Conservation (phyloP, 2,797 vertebrate species). For the Notoglanidium macrostoma region DNA sequence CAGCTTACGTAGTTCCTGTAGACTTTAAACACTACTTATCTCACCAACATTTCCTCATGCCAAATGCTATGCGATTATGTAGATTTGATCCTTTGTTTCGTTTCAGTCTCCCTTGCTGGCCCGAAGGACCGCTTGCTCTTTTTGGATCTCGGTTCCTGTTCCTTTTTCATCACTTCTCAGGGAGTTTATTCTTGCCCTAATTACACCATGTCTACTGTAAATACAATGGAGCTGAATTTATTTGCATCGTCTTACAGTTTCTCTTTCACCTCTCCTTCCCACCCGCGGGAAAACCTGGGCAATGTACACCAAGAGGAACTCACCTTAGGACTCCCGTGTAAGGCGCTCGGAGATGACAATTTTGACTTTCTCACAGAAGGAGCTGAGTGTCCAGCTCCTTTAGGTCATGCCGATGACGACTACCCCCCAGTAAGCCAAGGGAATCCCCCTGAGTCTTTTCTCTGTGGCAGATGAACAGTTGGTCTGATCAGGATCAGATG, state of each 20-base stretch:
- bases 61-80: conserved; percentile 14
- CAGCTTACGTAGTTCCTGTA: not conserved
- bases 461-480: conserved; percentile 10
- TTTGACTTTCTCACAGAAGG: not conserved
- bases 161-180: not conserved
- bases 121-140: not conserved
- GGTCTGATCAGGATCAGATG: not conserved
- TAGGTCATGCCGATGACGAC: not conserved
- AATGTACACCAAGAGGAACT: not conserved
- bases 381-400: not conserved
- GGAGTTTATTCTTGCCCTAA: conserved; percentile 28
- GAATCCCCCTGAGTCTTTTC: not conserved
- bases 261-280: not conserved
- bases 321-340: not conserved
- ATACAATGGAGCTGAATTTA: conserved; percentile 32
- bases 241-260: not conserved
- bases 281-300: not conserved
- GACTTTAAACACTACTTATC: not conserved
- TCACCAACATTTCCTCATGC: not conserved
- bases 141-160: conserved; percentile 11
- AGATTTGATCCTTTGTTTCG: conserved; percentile 17
- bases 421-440: not conserved
- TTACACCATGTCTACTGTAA: conserved; percentile 3
- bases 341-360: not conserved
- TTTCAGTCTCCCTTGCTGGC: not conserved